Percentiles rank a stretch among this genome's conserved stretches.
Conservation (phyloP, 1,140 invertebrate genomes). For the Drosophila saltans region DNA sequence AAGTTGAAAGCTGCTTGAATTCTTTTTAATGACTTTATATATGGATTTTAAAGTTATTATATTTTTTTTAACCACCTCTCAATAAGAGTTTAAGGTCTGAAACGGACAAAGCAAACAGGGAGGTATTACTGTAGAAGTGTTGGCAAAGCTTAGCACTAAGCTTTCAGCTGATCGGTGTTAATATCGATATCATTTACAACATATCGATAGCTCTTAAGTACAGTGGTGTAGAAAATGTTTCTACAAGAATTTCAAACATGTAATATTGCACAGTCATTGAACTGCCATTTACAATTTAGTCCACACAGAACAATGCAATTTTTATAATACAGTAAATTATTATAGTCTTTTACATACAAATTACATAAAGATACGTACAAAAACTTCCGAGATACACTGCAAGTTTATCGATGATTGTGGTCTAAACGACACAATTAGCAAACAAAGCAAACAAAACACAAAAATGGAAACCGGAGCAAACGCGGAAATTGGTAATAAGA, state of each 20-base stretch:
- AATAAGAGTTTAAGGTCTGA: too few species aligned
- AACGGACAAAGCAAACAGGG: background rate
- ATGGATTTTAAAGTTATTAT: too few species aligned
- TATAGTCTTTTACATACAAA: background rate
- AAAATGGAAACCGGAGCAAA: conserved; percentile 76
- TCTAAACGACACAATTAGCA: conserved; percentile 8
- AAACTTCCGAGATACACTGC: background rate
- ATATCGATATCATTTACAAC: background rate
- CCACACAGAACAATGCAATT: background rate
- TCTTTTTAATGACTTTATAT: too few species aligned
- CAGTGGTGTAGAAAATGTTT: conserved; percentile 4
- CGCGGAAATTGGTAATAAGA: conserved; percentile 75
- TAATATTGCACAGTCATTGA: background rate
- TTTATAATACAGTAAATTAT: background rate
- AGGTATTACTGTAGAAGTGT: background rate
- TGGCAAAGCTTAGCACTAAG: background rate
- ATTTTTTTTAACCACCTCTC: too few species aligned
- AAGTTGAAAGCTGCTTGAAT: too few species aligned
- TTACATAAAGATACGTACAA: background rate
- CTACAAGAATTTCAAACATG: background rate
- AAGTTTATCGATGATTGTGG: background rate
- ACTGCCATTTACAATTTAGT: background rate
- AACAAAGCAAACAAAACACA: conserved; percentile 41
- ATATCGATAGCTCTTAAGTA: background rate
- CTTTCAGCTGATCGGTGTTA: conserved; percentile 6